Evolutionary conservation across 1,140 invertebrate species (phyloP), one percentile per base, ranked within the genome.

Genomic region (Aradophagus sp.): DNA sequence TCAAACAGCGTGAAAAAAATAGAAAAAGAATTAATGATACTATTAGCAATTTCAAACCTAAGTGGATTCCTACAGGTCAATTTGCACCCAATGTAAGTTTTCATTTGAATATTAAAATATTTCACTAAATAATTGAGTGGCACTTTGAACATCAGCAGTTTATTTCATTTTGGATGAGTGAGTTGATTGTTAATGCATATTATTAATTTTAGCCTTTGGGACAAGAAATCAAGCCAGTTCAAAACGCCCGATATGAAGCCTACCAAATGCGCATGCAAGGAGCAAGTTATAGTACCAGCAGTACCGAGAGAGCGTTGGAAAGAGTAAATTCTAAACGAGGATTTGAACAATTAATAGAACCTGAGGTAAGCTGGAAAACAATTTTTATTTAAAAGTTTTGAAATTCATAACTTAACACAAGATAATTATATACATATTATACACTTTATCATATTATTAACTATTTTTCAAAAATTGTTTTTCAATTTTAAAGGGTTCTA

Each of bases 1-100:
- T 93, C 80, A 92, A 92, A 73, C 89, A 90, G 14, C 87, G 94
- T 20, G 90, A 96, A 48, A 95, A 93, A 78, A 88, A 89, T 13
- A 90, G 89, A 69, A 90, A 89, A 68, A 87, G 88, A 47, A 74
- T 88, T 42, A 71, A 77, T 15, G 86, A 89, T 73, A 80, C 82
- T 50, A 80, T 83, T 12, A 84, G 86, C 61, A 88, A 88, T 61
- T 86, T 88, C 36, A 87, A 89, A 73, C 91, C 93, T 16, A 89
- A 90, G 59, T 95, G 91, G 87, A 86, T 89, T 16, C 87, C 88
- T 81, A 77, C 86, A 84, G 86, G 91, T 80, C 87, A 92, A 87
- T 96, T 95, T 86, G 92, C 92, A 1, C 93, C 95, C 0, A 88
- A 72, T 70, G 90, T 90, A 77, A 83, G 77, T 32, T 10, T 48